These are phyloP conservation scores for Cichlasoma orientale DNA, from an alignment of 2,797 vertebrate genomes.

Conservation along the genomic window DNA sequence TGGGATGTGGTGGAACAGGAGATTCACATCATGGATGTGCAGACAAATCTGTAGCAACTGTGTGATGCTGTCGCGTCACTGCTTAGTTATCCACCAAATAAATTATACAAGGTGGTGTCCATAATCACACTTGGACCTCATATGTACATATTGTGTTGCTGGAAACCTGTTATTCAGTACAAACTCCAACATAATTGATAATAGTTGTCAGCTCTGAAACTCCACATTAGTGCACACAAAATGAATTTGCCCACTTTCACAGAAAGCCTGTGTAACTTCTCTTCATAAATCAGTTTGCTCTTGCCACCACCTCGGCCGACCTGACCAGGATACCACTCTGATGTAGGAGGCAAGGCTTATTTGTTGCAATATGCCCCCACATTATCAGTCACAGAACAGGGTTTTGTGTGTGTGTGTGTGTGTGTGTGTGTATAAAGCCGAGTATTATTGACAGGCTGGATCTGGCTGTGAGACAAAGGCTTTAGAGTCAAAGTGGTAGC, in stretches of 20 bases:
- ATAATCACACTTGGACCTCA: not conserved
- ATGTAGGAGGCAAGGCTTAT: not conserved
- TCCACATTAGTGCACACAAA: not conserved
- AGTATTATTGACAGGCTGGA: constrained; percentile 20
- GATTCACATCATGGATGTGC: too few relatives aligned
- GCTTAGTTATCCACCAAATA: not conserved
- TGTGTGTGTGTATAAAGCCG: not conserved
- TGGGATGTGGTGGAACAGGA: too few relatives aligned
- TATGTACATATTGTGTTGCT: not conserved
- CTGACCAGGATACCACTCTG: not conserved
- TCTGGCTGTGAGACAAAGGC: constrained; percentile 30
- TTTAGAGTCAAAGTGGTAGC: constrained; percentile 12
- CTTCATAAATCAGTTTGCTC: not conserved
- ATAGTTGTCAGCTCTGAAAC: too few relatives aligned
- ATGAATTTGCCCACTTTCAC: not conserved
- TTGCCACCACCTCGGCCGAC: not conserved
- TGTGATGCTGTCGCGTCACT: accelerated
- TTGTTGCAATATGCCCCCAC: constrained; percentile 18
- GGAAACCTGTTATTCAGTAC: not conserved
- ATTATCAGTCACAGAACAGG: not conserved
- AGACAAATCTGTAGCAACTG: too few relatives aligned
- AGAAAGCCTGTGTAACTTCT: not conserved
- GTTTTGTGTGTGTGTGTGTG: not conserved
- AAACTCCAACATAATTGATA: not conserved
- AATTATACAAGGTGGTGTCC: not conserved